Evolutionary conservation across 2,113 vertebrate species (phyloP).

Genomic region (Sapajus apella): DNA sequence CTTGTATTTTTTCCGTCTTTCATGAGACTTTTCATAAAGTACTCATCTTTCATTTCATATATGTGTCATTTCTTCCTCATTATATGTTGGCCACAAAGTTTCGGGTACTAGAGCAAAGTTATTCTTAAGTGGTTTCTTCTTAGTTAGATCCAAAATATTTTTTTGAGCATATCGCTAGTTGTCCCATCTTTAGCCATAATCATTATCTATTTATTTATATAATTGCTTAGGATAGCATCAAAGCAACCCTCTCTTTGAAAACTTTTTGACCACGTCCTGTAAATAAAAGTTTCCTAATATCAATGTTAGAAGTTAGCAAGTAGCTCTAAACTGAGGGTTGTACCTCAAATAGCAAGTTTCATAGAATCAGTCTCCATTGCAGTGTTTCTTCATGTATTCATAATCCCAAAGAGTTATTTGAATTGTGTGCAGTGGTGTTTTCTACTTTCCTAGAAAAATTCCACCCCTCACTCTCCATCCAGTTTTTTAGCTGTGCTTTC

Average conservation of each 20-base stretch:
- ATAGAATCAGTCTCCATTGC: fast-evolving
- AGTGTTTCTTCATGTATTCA: background rate
- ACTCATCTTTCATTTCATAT: conserved; percentile 71
- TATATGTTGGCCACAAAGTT: conserved; percentile 79
- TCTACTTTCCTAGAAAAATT: background rate
- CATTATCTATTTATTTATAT: conserved; percentile 64
- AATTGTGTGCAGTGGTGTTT: background rate
- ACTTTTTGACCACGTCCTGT: background rate
- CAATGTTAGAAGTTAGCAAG: background rate
- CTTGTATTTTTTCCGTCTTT: conserved; percentile 6
- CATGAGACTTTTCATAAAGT: conserved; percentile 57
- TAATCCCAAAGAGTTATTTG: background rate
- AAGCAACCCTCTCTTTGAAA: conserved; percentile 42
- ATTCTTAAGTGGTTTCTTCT: conserved; percentile 70
- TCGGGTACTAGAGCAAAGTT: conserved; percentile 86
- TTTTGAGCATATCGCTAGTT: conserved; percentile 15
- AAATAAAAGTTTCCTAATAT: background rate
- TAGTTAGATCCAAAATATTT: conserved; percentile 42
- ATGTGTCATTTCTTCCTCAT: conserved; percentile 73
- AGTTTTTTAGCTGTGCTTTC: background rate
- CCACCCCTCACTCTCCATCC: too few species aligned
- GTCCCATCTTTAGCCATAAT: conserved; percentile 37
- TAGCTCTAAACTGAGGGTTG: background rate
- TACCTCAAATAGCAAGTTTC: background rate
- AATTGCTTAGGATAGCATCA: conserved; percentile 39